Base-by-base conservation (phyloP, 2,888 invertebrate genomes). In the Embidobia sp. region DNA sequence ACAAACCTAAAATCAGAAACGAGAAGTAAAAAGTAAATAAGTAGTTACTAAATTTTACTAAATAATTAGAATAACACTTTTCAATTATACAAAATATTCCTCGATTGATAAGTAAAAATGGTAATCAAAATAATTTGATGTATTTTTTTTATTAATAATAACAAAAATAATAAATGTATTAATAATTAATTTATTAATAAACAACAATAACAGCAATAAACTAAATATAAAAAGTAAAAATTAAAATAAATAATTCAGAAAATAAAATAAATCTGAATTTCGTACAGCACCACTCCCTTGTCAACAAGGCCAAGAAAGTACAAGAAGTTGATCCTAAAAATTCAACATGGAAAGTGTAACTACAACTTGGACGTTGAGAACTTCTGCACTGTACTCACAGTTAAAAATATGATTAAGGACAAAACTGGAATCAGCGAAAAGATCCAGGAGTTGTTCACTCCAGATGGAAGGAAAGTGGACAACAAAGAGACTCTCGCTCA, bases 311-410 rank as follows among this genome's bases (percentile, higher is more conserved):
- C 49, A 19, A 3, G 33, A 49, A 31, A 19, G 1, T 31, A 11
- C 22, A 49, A 49, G 10, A 49, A 49, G n/a, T 13, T 49, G 6
- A 33, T 33, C 19, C 15, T 49, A 5, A 49, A 19, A 19, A 33
- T 49, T 19, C 19, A 31, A 0, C 11, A 49, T 10, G 19, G 15
- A 6, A 29, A 44, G 1, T 5, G 5, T 4, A 11, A 10, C 11
- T 26, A 26, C 10, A 22, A 22, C 2, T 8, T 44, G 1, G 16
- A 26, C 10, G 18, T 33, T 4, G 49, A 49, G 11, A 19, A 18
- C 10, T 49, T 33, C 10, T 49, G 18, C 4, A 10, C 10, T 7
- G 6, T 49, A 10, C 10, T 10, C 1, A 49, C 49, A n/a, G 49
- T 49, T n/a, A 49, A 49, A 18, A 6, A 10, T 1, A 11, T 49